These are phyloP conservation scores for Lateolabrax maculatus DNA, from an alignment of 2,797 vertebrate genomes.

Conservation along the genomic window DNA sequence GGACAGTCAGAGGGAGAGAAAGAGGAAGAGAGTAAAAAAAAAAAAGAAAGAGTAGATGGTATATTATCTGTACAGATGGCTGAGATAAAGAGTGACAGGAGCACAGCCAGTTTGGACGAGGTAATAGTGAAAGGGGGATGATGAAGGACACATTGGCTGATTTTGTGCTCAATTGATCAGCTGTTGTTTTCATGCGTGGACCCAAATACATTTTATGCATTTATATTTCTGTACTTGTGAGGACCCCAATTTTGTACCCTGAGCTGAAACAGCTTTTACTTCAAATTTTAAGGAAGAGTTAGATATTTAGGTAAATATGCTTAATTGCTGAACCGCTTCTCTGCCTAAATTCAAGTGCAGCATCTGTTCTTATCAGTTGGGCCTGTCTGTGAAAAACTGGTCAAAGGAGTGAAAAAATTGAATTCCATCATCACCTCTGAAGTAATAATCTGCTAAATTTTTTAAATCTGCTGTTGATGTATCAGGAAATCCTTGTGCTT, in stretches of 20 bases:
- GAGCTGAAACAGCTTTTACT: neutral
- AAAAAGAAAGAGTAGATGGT: conserved; percentile 51
- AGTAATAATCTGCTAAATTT: neutral
- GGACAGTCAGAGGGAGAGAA: conserved; percentile 28
- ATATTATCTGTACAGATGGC: conserved; percentile 76
- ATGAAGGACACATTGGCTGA: conserved; percentile 9
- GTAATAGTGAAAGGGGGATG: conserved; percentile 26
- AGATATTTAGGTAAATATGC: neutral
- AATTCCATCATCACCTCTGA: neutral
- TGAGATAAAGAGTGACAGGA: conserved; percentile 36
- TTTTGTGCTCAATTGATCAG: conserved; percentile 23
- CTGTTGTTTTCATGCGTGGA: conserved; percentile 17
- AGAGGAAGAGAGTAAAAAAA: conserved; percentile 3
- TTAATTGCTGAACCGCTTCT: too few relatives aligned
- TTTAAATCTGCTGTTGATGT: neutral
- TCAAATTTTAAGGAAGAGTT: neutral
- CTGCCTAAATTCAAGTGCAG: too few relatives aligned
- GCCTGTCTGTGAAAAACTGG: too few relatives aligned
- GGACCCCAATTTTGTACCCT: neutral
- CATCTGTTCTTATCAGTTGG: too few relatives aligned
- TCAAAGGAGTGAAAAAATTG: too few relatives aligned
- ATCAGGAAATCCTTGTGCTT: too few relatives aligned
- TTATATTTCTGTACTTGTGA: neutral
- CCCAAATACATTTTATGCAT: conserved; percentile 12
- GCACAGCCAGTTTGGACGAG: conserved; percentile 30